Percentiles rank a stretch among this genome's conserved stretches.
Conservation (phyloP, 2,797 vertebrate genomes). For the Stomatorhinus walkeri region DNA sequence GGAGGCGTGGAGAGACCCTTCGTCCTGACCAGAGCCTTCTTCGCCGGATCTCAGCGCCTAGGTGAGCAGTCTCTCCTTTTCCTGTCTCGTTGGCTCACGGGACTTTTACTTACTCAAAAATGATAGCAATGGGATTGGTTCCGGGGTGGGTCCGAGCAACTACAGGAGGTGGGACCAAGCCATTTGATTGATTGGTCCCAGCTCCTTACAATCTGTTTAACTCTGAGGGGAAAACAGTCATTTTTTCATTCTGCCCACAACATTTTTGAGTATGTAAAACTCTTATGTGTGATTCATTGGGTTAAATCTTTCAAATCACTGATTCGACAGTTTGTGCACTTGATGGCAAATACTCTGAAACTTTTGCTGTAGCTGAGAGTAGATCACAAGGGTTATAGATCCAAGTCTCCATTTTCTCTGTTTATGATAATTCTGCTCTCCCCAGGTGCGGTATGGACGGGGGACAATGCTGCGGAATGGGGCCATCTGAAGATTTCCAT, state of each 20-base stretch:
- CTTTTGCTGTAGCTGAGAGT: neutral
- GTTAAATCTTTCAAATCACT: neutral
- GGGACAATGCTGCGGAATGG: conserved; percentile 91
- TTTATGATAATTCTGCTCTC: neutral
- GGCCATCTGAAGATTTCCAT: conserved; percentile 82
- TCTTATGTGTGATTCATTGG: neutral
- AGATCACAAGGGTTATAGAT: neutral
- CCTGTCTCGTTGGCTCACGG: neutral
- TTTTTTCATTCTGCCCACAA: neutral
- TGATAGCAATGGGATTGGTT: neutral
- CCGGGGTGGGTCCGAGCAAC: neutral
- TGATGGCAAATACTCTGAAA: neutral
- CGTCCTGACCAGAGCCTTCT: conserved; percentile 79
- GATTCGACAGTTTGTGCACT: neutral
- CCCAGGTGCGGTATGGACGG: conserved; percentile 86
- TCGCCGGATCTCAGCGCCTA: conserved; percentile 84
- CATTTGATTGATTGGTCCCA: neutral
- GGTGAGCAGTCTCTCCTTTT: conserved; percentile 55
- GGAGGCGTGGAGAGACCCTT: conserved; percentile 78
- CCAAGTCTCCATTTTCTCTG: no score
- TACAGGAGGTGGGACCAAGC: neutral
- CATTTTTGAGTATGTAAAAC: neutral
- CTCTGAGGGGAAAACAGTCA: neutral
- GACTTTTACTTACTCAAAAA: neutral
- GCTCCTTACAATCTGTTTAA: neutral